phyloP scores from a whole-genome alignment of 2,113 vertebrate genomes.

The Halichoeres trimaculatus region DNA sequence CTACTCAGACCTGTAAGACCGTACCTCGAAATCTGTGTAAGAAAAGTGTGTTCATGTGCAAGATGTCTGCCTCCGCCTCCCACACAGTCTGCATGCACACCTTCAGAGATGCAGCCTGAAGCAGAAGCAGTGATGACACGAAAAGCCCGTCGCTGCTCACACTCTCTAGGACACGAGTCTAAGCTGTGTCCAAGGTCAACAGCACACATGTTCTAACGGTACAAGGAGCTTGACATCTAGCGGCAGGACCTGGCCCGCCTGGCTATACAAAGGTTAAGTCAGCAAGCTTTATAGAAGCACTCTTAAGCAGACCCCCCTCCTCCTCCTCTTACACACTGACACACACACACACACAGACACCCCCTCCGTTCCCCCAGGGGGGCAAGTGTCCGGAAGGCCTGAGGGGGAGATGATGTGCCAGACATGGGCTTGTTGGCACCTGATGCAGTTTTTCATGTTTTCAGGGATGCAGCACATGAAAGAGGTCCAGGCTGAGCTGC shows the following conservation, averaged over 20 bases:
- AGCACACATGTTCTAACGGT: constrained; percentile 93
- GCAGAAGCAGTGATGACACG: constrained; percentile 56
- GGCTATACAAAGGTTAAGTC: constrained; percentile 95
- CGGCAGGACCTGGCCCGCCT: constrained; percentile 88
- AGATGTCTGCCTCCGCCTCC: background rate
- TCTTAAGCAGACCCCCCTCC: constrained; percentile 84
- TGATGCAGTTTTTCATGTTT: constrained; percentile 76
- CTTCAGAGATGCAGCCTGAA: constrained; percentile 44
- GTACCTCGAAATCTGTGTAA: background rate
- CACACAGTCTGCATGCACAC: constrained; percentile 25
- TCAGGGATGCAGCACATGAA: constrained; percentile 62
- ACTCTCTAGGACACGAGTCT: constrained; percentile 84
- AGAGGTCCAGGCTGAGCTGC: constrained; percentile 43
- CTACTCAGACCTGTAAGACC: background rate
- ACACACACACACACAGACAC: constrained; percentile 46
- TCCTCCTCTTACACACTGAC: constrained; percentile 28
- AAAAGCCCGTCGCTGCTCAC: constrained; percentile 82
- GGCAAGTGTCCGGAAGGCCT: constrained; percentile 65
- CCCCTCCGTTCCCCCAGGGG: constrained; percentile 44
- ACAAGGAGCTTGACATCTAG: constrained; percentile 94
- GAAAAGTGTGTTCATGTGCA: background rate
- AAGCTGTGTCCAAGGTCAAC: constrained; percentile 91
- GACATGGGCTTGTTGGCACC: constrained; percentile 76
- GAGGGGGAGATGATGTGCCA: constrained; percentile 75
- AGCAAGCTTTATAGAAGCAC: constrained; percentile 90